These are phyloP conservation scores for Protobothrops flavoviridis DNA, from an alignment of 2,113 vertebrate genomes.

Conservation along the genomic window DNA sequence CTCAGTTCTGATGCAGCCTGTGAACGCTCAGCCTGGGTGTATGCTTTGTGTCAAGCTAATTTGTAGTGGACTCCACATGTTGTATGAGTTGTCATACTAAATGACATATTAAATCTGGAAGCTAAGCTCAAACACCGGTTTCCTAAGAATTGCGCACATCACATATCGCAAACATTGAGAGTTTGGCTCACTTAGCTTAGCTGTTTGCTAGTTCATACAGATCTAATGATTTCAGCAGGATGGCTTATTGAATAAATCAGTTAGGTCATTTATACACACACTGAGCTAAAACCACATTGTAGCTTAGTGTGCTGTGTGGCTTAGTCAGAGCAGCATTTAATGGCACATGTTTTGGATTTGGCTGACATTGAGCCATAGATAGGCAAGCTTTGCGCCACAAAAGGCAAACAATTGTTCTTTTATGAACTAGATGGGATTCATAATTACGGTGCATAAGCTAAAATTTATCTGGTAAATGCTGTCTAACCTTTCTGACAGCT, in stretches of 20 bases:
- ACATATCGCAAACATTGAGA: not conserved
- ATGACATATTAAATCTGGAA: not conserved
- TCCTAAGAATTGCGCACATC: not conserved
- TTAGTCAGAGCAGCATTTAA: not conserved
- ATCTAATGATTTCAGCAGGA: not conserved
- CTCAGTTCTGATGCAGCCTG: not conserved
- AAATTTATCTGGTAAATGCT: constrained; percentile 16
- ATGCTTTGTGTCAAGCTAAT: not conserved
- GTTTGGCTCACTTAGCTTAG: too few relatives aligned
- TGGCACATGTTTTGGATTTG: not conserved
- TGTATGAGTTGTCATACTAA: not conserved
- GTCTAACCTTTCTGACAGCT: not conserved
- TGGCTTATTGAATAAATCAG: not conserved
- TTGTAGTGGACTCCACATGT: not conserved
- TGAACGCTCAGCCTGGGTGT: not conserved
- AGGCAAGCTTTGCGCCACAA: constrained; percentile 4
- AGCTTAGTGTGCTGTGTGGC: not conserved
- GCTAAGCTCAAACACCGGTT: not conserved
- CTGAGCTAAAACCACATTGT: not conserved
- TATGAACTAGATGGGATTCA: not conserved
- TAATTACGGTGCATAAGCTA: not conserved
- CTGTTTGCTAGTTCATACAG: not conserved
- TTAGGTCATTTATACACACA: not conserved
- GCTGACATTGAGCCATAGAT: not conserved
- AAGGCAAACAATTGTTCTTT: not conserved